phyloP scores from a whole-genome alignment of 2,888 invertebrate species.

The Drosophila fungiperda region DNA sequence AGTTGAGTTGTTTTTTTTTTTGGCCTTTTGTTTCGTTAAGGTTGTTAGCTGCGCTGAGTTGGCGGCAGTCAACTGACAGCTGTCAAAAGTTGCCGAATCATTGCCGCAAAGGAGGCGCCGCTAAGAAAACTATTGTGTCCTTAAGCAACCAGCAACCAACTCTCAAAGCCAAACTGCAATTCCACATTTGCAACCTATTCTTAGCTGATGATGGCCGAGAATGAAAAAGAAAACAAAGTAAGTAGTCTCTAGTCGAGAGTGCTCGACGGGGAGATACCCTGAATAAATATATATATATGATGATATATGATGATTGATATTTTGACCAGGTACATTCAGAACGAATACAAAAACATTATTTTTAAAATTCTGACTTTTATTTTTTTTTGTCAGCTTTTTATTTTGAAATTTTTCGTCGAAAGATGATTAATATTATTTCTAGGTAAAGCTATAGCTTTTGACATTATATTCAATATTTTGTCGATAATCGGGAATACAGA shows the following conservation, averaged over 20 bases:
- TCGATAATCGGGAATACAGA: too few species aligned
- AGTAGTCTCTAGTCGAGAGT: background rate
- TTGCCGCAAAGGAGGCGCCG: slow-evolving; percentile 51
- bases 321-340: accelerated
- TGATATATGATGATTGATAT: too few species aligned
- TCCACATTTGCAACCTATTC: slow-evolving; percentile 56
- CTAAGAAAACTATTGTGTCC: slow-evolving; percentile 69
- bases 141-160: slow-evolving; percentile 19
- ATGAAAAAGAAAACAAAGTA: background rate
- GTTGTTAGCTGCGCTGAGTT: background rate
- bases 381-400: background rate
- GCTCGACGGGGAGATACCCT: background rate
- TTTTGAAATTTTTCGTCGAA: background rate
- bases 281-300: background rate
- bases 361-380: background rate
- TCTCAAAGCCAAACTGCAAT: slow-evolving; percentile 54
- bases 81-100: slow-evolving; percentile 59
- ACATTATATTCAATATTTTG: too few species aligned
- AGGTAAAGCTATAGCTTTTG: background rate
- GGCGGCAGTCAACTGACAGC: slow-evolving; percentile 10
- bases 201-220: background rate
- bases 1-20: slow-evolving; percentile 6
- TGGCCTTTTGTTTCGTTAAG: slow-evolving; percentile 23
- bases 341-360: too few species aligned
- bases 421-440: background rate